Percentiles rank a stretch among this genome's conserved stretches.
These are phyloP conservation scores for Poeciliopsis presidionis DNA, from an alignment of 2,797 vertebrate genomes.

Conservation along the genomic window DNA sequence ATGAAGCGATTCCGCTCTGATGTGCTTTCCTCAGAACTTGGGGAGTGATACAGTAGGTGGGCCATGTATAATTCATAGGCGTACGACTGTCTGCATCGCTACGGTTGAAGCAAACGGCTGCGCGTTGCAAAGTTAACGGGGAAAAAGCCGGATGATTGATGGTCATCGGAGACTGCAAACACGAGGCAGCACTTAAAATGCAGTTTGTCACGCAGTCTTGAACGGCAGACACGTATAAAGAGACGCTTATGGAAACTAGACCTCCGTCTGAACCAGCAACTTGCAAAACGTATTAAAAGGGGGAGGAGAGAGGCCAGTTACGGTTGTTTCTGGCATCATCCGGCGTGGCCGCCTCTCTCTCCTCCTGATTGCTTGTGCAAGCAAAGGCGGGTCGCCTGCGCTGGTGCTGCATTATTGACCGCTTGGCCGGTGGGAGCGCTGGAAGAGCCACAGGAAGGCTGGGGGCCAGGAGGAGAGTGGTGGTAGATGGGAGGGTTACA, in stretches of 20 bases:
- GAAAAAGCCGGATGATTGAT: slow-evolving; percentile 35
- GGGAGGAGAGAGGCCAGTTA: slow-evolving; percentile 55
- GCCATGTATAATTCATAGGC: slow-evolving; percentile 71
- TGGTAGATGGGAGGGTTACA: slow-evolving; percentile 65
- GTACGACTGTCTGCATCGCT: slow-evolving; percentile 65
- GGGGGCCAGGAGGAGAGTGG: neutral
- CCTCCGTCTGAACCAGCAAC: slow-evolving; percentile 36
- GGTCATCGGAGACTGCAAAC: slow-evolving; percentile 1
- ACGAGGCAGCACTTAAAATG: slow-evolving; percentile 1
- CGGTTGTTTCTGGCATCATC: slow-evolving; percentile 81
- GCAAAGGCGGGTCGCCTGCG: slow-evolving; percentile 73
- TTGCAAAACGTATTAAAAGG: slow-evolving; percentile 56
- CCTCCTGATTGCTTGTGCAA: slow-evolving; percentile 74
- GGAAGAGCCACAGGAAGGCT: slow-evolving; percentile 37
- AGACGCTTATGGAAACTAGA: slow-evolving; percentile 15
- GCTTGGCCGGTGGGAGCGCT: slow-evolving; percentile 55
- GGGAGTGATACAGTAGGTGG: slow-evolving; percentile 39
- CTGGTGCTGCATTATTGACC: slow-evolving; percentile 71
- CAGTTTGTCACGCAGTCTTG: slow-evolving; percentile 9
- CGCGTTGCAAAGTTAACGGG: slow-evolving; percentile 19
- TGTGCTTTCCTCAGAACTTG: slow-evolving; percentile 51
- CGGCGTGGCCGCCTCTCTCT: slow-evolving; percentile 64
- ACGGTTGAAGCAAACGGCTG: slow-evolving; percentile 57
- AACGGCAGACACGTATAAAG: slow-evolving; percentile 12
- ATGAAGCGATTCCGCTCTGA: slow-evolving; percentile 54